Evolutionary conservation across 2,888 invertebrate species (phyloP).

Genomic region (Drosophila maculinotata): DNA sequence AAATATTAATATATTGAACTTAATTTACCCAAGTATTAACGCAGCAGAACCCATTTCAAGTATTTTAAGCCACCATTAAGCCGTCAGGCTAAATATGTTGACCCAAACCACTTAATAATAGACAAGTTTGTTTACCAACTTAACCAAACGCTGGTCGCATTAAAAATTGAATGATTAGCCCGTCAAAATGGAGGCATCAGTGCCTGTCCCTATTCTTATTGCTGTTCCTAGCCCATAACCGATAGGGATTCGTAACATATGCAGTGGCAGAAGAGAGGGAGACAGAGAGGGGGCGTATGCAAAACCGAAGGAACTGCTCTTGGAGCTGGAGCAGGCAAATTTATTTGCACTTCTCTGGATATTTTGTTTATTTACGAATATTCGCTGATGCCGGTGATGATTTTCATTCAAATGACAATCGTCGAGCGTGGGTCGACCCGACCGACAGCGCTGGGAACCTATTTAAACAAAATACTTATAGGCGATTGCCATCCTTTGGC

Average conservation of each 20-base stretch:
- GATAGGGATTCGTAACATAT: slow-evolving; percentile 15
- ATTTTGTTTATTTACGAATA: slow-evolving; percentile 77
- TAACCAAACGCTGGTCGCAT: slow-evolving; percentile 28
- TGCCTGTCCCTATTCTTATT: background rate
- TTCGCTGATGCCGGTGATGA: slow-evolving; percentile 59
- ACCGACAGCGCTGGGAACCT: slow-evolving; percentile 58
- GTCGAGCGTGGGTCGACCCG: slow-evolving; percentile 39
- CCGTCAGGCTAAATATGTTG: slow-evolving; percentile 42
- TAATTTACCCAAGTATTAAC: background rate
- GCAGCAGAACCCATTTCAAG: slow-evolving; percentile 7
- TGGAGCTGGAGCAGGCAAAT: slow-evolving; percentile 52
- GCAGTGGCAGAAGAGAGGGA: slow-evolving; percentile 12
- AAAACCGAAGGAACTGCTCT: slow-evolving; percentile 27
- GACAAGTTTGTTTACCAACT: slow-evolving; percentile 39
- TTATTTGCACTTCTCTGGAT: slow-evolving; percentile 74
- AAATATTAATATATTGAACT: background rate
- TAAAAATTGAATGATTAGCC: slow-evolving; percentile 55
- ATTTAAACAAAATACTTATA: slow-evolving; percentile 77
- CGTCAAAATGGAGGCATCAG: slow-evolving; percentile 9
- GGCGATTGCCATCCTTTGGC: slow-evolving; percentile 73
- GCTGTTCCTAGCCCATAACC: background rate
- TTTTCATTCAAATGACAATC: slow-evolving; percentile 53
- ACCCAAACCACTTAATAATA: slow-evolving; percentile 41
- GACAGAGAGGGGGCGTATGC: slow-evolving; percentile 2
- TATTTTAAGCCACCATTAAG: slow-evolving; percentile 7